Conservation (phyloP, 2,113 vertebrate species). For the Cheirogaleus medius region DNA sequence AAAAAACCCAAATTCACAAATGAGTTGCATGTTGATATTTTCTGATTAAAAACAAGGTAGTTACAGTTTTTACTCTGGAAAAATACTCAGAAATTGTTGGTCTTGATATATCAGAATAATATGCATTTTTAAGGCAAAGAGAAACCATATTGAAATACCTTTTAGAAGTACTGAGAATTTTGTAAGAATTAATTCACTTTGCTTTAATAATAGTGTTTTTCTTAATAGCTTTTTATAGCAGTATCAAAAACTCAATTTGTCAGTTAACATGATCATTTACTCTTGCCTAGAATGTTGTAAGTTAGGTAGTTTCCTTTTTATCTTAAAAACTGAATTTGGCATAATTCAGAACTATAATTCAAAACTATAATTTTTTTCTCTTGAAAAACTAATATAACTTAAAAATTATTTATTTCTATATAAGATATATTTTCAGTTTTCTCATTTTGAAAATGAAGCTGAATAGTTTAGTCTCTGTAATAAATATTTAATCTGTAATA, state of each 20-base stretch:
- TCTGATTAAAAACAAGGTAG: constrained; percentile 40
- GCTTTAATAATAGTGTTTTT: constrained; percentile 24
- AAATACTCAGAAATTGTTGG: constrained; percentile 5
- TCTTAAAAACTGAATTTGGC: constrained; percentile 21
- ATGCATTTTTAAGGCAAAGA: neutral
- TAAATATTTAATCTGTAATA: constrained; percentile 29
- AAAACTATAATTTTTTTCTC: neutral
- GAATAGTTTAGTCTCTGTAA: neutral
- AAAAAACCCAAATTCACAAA: constrained; percentile 16
- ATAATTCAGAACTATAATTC: too few species aligned
- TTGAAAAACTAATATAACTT: constrained; percentile 44
- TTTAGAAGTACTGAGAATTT: constrained; percentile 41
- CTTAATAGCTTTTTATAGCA: neutral
- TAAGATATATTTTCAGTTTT: constrained; percentile 20
- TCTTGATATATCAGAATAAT: neutral
- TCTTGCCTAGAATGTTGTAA: neutral
- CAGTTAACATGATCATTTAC: constrained; percentile 14
- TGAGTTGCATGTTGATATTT: constrained; percentile 19
- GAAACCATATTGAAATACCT: neutral
- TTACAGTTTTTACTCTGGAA: neutral
- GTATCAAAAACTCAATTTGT: neutral
- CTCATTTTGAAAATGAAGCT: constrained; percentile 32
- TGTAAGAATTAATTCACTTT: constrained; percentile 36
- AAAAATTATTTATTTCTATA: constrained; percentile 17
- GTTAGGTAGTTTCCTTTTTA: neutral